Evolutionary conservation across 2,888 invertebrate genomes (phyloP).

Genomic region (Venusia cambrica): DNA sequence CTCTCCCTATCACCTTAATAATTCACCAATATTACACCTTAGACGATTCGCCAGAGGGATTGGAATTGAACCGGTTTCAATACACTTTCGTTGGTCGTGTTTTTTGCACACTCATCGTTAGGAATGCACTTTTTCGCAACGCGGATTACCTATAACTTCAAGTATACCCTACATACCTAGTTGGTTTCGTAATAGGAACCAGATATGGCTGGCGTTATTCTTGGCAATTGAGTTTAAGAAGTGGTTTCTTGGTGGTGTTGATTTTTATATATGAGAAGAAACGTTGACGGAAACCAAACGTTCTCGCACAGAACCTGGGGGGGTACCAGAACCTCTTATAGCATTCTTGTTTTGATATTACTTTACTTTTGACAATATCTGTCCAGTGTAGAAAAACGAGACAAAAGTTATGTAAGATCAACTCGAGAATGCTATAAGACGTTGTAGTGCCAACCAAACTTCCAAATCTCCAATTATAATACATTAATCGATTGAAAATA

Average conservation of each 20-base stretch:
- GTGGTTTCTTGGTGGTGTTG: neutral
- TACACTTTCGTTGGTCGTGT: constrained; percentile 53
- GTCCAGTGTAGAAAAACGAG: too few relatives aligned
- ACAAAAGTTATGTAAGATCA: too few relatives aligned
- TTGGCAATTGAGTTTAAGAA: neutral
- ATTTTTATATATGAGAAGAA: neutral
- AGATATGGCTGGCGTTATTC: neutral
- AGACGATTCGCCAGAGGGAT: constrained; percentile 23
- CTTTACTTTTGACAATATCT: too few relatives aligned
- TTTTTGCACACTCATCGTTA: constrained; percentile 38
- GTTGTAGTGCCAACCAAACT: too few relatives aligned
- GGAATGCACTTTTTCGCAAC: constrained; percentile 57
- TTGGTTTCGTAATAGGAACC: constrained; percentile 21
- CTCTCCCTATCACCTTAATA: too few relatives aligned
- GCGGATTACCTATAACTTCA: constrained; percentile 19
- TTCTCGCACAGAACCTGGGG: too few relatives aligned
- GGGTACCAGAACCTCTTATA: too few relatives aligned
- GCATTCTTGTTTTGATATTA: too few relatives aligned
- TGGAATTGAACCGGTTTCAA: constrained; percentile 37
- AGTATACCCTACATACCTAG: constrained; percentile 14
- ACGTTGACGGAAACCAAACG: too few relatives aligned
- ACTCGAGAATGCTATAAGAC: too few relatives aligned
- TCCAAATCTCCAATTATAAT: too few relatives aligned
- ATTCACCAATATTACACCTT: constrained; percentile 16
- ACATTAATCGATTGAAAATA: too few relatives aligned